Conservation (phyloP, 1,140 invertebrate species). For the Drosophila prosaltans region DNA sequence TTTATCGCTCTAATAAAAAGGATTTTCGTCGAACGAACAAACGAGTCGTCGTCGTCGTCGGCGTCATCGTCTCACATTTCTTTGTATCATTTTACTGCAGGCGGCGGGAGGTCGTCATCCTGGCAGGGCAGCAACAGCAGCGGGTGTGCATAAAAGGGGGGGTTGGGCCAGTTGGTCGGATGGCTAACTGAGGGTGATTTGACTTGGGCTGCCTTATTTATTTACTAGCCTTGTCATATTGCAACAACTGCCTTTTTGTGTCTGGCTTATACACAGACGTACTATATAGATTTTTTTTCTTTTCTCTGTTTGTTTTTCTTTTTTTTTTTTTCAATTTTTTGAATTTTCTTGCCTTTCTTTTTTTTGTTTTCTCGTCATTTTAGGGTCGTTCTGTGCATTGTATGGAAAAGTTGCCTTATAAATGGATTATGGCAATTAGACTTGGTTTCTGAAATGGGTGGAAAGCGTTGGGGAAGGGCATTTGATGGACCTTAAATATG, state of each 20-base stretch:
- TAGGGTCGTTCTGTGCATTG: conserved; percentile 40
- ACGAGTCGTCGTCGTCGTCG: conserved; percentile 13
- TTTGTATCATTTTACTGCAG: conserved; percentile 69
- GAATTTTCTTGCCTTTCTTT: conserved; percentile 6
- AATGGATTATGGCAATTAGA: conserved; percentile 80
- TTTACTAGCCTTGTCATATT: conserved; percentile 75
- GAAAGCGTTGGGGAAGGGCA: conserved; percentile 17
- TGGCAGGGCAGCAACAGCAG: conserved; percentile 1
- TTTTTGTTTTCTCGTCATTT: conserved; percentile 12
- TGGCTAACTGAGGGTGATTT: conserved; percentile 24
- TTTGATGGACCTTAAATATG: conserved; percentile 10
- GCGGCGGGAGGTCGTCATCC: conserved; percentile 35
- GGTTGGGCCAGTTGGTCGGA: background rate
- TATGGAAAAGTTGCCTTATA: conserved; percentile 56
- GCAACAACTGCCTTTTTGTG: conserved; percentile 53
- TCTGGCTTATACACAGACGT: conserved; percentile 47
- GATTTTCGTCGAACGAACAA: conserved; percentile 68
- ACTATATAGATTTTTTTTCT: conserved; percentile 49
- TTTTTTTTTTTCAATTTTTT: conserved; percentile 22
- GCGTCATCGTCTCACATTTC: conserved; percentile 62
- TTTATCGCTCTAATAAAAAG: conserved; percentile 81
- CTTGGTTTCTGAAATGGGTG: conserved; percentile 17
- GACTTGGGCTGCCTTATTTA: conserved; percentile 37
- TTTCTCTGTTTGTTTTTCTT: conserved; percentile 31
- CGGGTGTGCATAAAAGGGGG: background rate